A percentile compares a stretch with the other conserved stretches of the same genome.
phyloP scores from a whole-genome alignment of 2,888 invertebrate genomes.

The Lathronympha strigana region DNA sequence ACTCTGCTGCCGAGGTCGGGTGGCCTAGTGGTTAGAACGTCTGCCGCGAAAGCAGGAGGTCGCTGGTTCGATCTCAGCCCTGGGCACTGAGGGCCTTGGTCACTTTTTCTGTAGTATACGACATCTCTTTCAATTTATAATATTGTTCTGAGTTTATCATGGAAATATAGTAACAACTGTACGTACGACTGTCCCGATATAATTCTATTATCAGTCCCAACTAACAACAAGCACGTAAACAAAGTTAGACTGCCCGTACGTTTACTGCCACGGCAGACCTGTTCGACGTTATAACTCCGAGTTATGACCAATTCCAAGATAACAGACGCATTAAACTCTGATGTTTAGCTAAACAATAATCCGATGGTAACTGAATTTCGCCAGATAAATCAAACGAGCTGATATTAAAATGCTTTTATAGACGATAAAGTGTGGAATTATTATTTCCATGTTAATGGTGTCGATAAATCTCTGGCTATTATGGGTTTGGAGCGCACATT shows the following conservation, averaged over 20 bases:
- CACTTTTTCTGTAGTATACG: no score
- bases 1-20: no score
- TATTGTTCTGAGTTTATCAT: no score
- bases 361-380: conserved; percentile 50
- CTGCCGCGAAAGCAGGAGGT: no score
- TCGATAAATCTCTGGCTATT: conserved; percentile 68
- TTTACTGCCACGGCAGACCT: conserved; percentile 21
- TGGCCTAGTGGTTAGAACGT: no score
- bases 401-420: conserved; percentile 78
- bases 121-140: no score
- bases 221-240: conserved; percentile 9
- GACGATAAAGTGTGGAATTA: conserved; percentile 76
- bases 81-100: no score
- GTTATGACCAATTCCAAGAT: conserved; percentile 32
- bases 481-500: conserved; percentile 60
- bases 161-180: no score
- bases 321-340: conserved; percentile 29
- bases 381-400: conserved; percentile 74
- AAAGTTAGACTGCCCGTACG: conserved; percentile 3
- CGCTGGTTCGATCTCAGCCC: no score
- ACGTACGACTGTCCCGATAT: not conserved
- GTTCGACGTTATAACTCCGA: conserved; percentile 21
- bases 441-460: conserved; percentile 78
- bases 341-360: conserved; percentile 43
- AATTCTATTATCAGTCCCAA: not conserved